These are phyloP conservation scores for Spatulosminthurus flaviceps DNA, from an alignment of 2,888 invertebrate genomes.

Conservation along the genomic window DNA sequence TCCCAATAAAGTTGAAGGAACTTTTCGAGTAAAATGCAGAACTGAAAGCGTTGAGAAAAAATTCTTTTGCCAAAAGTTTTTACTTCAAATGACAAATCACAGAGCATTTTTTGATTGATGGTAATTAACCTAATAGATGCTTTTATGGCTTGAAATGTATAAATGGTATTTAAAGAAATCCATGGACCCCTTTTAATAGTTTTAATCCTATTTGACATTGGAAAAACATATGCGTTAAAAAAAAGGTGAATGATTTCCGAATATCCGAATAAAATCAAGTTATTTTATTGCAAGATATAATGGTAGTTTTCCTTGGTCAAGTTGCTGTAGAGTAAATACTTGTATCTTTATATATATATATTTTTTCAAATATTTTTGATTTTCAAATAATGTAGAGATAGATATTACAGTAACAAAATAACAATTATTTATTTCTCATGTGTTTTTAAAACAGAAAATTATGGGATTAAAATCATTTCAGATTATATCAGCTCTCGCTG, in stretches of 20 bases:
- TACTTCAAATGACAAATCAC: too few species aligned
- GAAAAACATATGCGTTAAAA: too few species aligned
- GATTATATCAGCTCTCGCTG: not conserved
- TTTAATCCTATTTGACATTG: too few species aligned
- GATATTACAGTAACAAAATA: constrained; percentile 7
- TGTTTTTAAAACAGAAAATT: constrained; percentile 11
- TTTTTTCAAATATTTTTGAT: constrained; percentile 1
- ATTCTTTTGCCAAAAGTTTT: too few species aligned
- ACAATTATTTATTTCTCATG: not conserved
- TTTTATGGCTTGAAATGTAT: too few species aligned
- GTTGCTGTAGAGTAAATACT: constrained; percentile 14
- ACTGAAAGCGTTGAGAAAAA: too few species aligned
- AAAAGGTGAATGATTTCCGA: not conserved
- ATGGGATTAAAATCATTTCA: not conserved
- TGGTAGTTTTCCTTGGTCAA: constrained; percentile 18
- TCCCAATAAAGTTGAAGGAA: too few species aligned
- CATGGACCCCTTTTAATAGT: too few species aligned
- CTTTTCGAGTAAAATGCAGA: too few species aligned
- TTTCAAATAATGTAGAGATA: constrained; percentile 1
- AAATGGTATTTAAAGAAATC: too few species aligned
- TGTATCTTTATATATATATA: not conserved
- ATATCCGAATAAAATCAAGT: constrained; percentile 12
- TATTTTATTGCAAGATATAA: constrained; percentile 10
- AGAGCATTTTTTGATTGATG: too few species aligned
- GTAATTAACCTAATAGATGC: too few species aligned